Conservation (phyloP, 2,113 vertebrate genomes). For the Zosterops borbonicus region DNA sequence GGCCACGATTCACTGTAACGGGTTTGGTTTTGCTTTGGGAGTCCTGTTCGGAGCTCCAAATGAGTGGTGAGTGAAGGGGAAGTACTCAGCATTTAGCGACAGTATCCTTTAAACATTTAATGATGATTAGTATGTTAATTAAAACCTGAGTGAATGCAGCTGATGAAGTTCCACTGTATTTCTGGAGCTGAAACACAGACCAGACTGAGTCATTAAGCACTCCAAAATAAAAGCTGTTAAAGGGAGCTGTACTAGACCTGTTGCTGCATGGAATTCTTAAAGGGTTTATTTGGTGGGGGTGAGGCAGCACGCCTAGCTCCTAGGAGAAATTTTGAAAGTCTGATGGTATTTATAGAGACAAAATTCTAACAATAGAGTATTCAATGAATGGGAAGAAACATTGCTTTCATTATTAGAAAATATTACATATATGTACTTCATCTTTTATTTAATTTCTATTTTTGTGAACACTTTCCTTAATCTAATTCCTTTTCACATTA, state of each 20-base stretch:
- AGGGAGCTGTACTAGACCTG: neutral
- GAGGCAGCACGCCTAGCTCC: neutral
- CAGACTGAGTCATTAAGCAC: neutral
- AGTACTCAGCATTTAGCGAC: neutral
- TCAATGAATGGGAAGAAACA: neutral
- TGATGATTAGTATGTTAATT: neutral
- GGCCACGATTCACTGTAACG: neutral
- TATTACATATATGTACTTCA: rapidly evolving
- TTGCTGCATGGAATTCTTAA: neutral
- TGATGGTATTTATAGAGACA: neutral
- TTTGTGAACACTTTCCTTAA: neutral
- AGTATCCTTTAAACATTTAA: neutral
- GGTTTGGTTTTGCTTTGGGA: neutral
- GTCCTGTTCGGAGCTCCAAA: too few relatives aligned
- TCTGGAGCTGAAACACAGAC: neutral
- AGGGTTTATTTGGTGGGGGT: rapidly evolving
- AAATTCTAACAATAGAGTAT: neutral
- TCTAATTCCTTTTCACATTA: neutral
- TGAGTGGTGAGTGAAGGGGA: neutral
- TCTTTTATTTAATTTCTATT: neutral
- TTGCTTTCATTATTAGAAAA: neutral
- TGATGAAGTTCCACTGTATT: neutral
- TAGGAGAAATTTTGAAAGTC: neutral
- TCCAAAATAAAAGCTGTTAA: neutral
- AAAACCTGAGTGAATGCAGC: neutral